phyloP scores from a whole-genome alignment of 1,140 invertebrate genomes.

The Calliopsis andreniformis region DNA sequence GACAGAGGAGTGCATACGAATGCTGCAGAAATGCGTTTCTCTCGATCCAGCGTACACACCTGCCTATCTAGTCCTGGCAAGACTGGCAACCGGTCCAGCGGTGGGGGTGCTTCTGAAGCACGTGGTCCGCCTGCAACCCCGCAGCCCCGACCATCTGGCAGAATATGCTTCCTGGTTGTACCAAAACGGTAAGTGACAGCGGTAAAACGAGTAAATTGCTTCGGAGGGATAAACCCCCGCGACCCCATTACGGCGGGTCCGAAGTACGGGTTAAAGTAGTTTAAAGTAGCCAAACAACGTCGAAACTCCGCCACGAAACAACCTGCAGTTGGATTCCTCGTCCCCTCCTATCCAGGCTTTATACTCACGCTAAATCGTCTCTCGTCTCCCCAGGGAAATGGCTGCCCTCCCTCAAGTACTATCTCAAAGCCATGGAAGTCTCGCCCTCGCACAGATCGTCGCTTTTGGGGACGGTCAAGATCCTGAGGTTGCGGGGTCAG shows the following conservation, averaged over 20 bases:
- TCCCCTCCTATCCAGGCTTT: conserved; percentile 37
- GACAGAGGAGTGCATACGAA: conserved; percentile 84
- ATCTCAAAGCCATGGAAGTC: conserved; percentile 83
- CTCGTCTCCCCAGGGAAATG: conserved; percentile 76
- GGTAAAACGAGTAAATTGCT: conserved; percentile 18
- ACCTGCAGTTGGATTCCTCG: conserved; percentile 42
- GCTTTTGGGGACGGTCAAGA: conserved; percentile 82
- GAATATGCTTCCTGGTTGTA: conserved; percentile 86
- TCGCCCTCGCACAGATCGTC: conserved; percentile 81
- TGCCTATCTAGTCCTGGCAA: conserved; percentile 86
- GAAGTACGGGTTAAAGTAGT: conserved; percentile 35
- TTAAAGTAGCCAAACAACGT: conserved; percentile 43
- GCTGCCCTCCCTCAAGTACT: conserved; percentile 82
- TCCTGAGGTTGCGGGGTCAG: conserved; percentile 84
- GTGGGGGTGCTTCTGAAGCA: conserved; percentile 82
- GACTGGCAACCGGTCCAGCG: conserved; percentile 82
- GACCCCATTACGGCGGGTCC: conserved; percentile 25
- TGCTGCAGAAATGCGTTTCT: conserved; percentile 86
- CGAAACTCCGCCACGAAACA: conserved; percentile 13
- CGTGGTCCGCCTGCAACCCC: conserved; percentile 84
- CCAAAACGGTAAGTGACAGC: conserved; percentile 82
- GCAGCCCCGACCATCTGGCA: conserved; percentile 86
- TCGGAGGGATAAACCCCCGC: conserved; percentile 14
- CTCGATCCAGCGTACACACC: conserved; percentile 86
- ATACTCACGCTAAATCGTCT: conserved; percentile 60